phyloP scores from a whole-genome alignment of 2,113 vertebrate species.

The Hippocampus zosterae region DNA sequence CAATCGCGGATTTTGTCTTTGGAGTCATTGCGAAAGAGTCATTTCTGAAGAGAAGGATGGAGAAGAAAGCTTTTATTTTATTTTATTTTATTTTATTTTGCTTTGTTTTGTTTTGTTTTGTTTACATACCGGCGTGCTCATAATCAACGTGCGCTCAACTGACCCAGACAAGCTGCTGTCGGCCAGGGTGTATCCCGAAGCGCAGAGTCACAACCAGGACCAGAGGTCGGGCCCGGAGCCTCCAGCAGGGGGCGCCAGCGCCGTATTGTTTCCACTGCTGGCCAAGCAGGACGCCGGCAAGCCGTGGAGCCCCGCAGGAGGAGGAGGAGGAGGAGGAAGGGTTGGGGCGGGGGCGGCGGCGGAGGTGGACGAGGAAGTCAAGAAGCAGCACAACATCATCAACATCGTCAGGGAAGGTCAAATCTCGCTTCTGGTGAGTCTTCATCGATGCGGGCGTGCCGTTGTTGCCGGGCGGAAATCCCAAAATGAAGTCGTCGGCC shows the following conservation, averaged over 20 bases:
- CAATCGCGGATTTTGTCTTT: too few species aligned
- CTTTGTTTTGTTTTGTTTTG: too few species aligned
- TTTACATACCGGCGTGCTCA: background rate
- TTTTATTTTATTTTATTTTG: too few species aligned
- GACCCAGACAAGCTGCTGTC: constrained; percentile 76
- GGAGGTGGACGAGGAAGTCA: constrained; percentile 76
- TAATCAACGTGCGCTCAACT: background rate
- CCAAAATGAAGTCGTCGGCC: too few species aligned
- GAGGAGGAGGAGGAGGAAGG: constrained; percentile 70
- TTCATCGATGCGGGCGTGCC: background rate
- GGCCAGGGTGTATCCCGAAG: constrained; percentile 74
- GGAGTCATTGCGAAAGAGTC: too few species aligned
- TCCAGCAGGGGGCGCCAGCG: constrained; percentile 70
- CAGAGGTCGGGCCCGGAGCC: constrained; percentile 68
- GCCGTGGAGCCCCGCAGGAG: constrained; percentile 51
- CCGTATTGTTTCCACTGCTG: constrained; percentile 75
- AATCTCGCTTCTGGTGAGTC: constrained; percentile 89
- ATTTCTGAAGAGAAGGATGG: too few species aligned
- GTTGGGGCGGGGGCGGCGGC: constrained; percentile 65
- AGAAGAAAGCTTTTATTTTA: too few species aligned
- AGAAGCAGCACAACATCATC: constrained; percentile 91
- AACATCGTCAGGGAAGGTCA: constrained; percentile 95
- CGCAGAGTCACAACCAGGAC: constrained; percentile 36
- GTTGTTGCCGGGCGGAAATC: too few species aligned
- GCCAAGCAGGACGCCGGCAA: constrained; percentile 68